phyloP scores from a whole-genome alignment of 2,113 vertebrate species.

The Sula dactylatra region DNA sequence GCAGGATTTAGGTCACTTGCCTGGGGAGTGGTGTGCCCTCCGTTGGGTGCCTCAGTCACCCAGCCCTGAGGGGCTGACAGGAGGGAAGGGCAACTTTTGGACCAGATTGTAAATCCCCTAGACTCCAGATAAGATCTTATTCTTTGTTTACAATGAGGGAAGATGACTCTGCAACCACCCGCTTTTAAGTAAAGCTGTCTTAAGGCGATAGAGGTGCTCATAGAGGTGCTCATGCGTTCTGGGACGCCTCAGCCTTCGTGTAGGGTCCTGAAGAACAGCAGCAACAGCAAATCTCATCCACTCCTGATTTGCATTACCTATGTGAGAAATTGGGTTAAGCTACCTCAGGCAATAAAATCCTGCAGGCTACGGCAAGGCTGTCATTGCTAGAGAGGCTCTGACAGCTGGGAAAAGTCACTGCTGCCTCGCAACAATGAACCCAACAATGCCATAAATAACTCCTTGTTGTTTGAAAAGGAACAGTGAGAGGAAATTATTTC shows the following conservation, averaged over 20 bases:
- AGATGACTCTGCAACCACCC: neutral
- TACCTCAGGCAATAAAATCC: neutral
- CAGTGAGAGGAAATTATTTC: neutral
- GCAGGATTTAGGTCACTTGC: neutral
- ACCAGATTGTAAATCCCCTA: rapidly evolving
- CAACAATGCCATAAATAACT: neutral
- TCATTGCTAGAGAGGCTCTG: neutral
- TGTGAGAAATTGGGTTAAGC: slow-evolving; percentile 35
- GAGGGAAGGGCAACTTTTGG: neutral
- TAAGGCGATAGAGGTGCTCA: neutral
- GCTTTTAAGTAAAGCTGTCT: neutral
- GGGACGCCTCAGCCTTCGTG: neutral
- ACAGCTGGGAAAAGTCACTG: neutral
- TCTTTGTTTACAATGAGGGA: neutral
- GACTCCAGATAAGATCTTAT: neutral
- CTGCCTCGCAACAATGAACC: neutral
- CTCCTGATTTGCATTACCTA: neutral
- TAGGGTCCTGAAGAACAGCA: neutral
- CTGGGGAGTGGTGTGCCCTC: neutral
- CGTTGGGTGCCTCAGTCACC: neutral
- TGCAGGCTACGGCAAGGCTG: neutral
- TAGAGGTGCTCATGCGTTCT: neutral
- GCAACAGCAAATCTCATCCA: neutral
- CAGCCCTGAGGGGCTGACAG: neutral
- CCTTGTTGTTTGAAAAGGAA: rapidly evolving